phyloP scores from a whole-genome alignment of 2,113 vertebrate genomes.

The Hippocampus comes region DNA sequence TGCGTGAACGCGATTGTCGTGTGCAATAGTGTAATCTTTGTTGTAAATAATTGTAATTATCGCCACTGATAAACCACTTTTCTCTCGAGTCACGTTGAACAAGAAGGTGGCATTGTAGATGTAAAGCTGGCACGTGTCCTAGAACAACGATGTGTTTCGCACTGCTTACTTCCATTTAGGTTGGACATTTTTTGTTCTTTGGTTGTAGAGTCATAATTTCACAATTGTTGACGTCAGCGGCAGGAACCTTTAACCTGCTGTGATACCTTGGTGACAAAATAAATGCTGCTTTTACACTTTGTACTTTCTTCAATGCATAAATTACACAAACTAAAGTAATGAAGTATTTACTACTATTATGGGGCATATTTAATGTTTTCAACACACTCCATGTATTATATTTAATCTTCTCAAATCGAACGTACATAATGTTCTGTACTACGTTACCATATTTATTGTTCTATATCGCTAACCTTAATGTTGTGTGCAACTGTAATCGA shows the following conservation, averaged over 20 bases:
- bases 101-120: constrained; percentile 22
- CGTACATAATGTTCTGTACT: not conserved
- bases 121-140: constrained; percentile 1
- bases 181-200: not conserved
- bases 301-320: constrained; percentile 1
- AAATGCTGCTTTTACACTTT: constrained; percentile 63
- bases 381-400: not conserved
- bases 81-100: constrained; percentile 15
- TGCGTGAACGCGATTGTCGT: constrained; percentile 27
- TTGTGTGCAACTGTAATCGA: not conserved
- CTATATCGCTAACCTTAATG: not conserved
- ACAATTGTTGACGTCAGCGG: not conserved
- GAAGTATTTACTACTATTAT: not conserved
- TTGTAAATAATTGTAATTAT: constrained; percentile 59
- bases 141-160: constrained; percentile 8
- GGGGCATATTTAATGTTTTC: not conserved
- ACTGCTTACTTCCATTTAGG: constrained; percentile 31
- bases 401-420: not conserved
- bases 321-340: not conserved
- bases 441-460: not conserved
- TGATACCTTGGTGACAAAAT: constrained; percentile 66
- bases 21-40: constrained; percentile 62
- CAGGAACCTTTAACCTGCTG: constrained; percentile 42
- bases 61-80: constrained; percentile 57
- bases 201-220: not conserved